These are phyloP conservation scores for Psittacula cyanocephala DNA, from an alignment of 2,113 vertebrate species.

Conservation along the genomic window DNA sequence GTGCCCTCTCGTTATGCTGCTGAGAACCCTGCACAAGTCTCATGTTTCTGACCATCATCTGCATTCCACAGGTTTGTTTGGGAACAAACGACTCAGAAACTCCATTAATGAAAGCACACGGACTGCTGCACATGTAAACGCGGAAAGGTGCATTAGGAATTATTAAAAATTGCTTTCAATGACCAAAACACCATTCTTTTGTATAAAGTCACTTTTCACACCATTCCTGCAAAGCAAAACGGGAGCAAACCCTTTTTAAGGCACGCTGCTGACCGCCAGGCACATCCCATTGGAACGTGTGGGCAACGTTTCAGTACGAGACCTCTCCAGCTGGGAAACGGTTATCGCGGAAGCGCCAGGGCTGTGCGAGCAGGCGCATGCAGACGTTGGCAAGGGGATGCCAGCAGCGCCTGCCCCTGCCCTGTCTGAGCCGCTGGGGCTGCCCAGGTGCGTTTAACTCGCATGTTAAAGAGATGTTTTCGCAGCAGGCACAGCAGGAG, in stretches of 20 bases:
- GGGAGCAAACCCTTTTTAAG: neutral
- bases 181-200: neutral
- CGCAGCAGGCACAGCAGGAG: neutral
- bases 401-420: neutral
- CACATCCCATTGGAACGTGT: fast-evolving
- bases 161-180: neutral
- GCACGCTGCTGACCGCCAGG: fast-evolving
- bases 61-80: neutral
- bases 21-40: neutral
- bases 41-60: fast-evolving
- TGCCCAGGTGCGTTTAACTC: neutral
- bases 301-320: fast-evolving
- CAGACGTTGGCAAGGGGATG: neutral
- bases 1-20: neutral
- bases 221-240: neutral
- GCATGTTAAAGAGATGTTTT: neutral
- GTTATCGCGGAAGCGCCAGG: fast-evolving
- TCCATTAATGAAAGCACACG: neutral
- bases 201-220: neutral
- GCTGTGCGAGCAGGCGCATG: fast-evolving
- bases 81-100: neutral
- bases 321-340: neutral
- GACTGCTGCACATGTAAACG: fast-evolving
- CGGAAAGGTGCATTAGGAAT: neutral
- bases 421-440: neutral